Conservation (phyloP, 2,113 vertebrate genomes). For the Oxyura jamaicensis region DNA sequence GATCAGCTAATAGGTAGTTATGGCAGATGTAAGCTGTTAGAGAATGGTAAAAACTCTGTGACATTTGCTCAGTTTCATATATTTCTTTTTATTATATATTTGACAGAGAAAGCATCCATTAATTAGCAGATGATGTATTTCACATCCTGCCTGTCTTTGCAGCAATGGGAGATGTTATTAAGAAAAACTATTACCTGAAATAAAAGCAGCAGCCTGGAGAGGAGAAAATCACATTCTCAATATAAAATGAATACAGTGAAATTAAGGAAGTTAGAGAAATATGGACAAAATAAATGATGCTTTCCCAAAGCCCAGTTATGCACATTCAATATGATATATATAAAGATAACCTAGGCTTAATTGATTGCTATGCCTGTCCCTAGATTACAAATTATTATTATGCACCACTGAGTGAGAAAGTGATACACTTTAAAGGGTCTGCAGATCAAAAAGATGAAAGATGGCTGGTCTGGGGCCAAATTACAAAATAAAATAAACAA, state of each 20-base stretch:
- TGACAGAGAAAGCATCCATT: not conserved
- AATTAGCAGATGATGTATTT: not conserved
- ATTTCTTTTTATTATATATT: not conserved
- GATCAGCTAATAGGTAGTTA: not conserved
- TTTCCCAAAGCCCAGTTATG: not conserved
- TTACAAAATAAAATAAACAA: no score
- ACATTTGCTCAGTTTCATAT: not conserved
- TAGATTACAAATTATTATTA: not conserved
- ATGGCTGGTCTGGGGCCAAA: not conserved
- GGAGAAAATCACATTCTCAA: not conserved
- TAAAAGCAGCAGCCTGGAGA: not conserved
- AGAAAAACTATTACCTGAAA: not conserved
- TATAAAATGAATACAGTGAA: not conserved
- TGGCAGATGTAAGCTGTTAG: not conserved
- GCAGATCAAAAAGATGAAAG: not conserved
- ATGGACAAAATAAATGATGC: not conserved
- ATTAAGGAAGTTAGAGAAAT: not conserved
- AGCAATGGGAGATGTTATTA: not conserved
- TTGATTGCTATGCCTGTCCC: not conserved
- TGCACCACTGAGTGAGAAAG: not conserved
- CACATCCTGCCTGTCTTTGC: not conserved
- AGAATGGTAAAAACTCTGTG: not conserved
- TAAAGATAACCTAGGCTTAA: not conserved
- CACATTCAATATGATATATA: not conserved
- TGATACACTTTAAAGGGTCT: accelerated